Evolutionary conservation across 2,113 vertebrate genomes (phyloP).

Genomic region (Maccullochella peelii): DNA sequence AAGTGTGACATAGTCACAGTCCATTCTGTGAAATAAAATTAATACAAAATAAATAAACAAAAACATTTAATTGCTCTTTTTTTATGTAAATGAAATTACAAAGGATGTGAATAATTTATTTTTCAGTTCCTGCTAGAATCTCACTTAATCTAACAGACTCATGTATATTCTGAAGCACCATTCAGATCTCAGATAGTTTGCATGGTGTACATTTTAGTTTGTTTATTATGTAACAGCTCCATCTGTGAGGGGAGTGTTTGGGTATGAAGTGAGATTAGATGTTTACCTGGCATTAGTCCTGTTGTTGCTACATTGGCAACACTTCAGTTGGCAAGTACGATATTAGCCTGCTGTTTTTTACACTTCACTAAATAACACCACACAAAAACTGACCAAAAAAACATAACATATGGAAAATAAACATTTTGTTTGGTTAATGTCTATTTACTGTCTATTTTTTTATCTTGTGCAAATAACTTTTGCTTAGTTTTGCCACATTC

Average conservation of each 20-base stretch:
- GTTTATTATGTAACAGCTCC: conserved; percentile 54
- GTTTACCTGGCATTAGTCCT: conserved; percentile 51
- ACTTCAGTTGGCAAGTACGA: conserved; percentile 28
- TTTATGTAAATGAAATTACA: conserved; percentile 14
- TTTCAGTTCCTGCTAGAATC: neutral
- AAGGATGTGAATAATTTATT: neutral
- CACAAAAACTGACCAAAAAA: neutral
- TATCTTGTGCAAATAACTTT: neutral
- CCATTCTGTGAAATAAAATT: conserved; percentile 7
- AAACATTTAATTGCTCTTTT: neutral
- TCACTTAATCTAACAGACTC: conserved; percentile 3
- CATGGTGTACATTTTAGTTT: conserved; percentile 6
- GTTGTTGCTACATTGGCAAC: conserved; percentile 41
- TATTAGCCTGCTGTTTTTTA: conserved; percentile 23
- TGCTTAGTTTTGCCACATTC: neutral
- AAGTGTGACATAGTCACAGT: neutral
- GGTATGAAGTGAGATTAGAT: conserved; percentile 57
- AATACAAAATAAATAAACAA: neutral
- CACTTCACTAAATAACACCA: neutral
- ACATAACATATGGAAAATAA: neutral
- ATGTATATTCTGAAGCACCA: neutral
- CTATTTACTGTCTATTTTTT: neutral
- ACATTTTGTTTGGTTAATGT: neutral
- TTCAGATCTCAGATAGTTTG: conserved; percentile 26
- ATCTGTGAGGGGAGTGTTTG: conserved; percentile 51